phyloP scores from a whole-genome alignment of 2,888 invertebrate species.

The Branchellion lobata region DNA sequence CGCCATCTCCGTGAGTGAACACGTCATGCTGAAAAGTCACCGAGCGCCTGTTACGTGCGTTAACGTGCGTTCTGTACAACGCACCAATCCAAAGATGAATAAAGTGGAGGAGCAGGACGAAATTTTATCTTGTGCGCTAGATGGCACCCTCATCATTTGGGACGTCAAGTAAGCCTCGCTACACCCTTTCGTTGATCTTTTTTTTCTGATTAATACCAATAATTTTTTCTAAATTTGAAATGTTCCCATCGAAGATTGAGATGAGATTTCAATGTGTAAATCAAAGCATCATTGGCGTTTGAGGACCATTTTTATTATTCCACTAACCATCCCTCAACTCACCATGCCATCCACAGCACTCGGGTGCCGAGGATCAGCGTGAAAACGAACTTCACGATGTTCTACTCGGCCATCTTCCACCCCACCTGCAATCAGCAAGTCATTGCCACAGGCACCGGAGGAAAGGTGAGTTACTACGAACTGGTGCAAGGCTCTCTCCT shows the following conservation, averaged over 20 bases:
- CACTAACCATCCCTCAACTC: too few species aligned
- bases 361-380: slow-evolving; percentile 74
- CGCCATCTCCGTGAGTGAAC: slow-evolving; percentile 58
- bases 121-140: slow-evolving; percentile 83
- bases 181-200: too few species aligned
- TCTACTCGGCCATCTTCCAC: slow-evolving; percentile 60
- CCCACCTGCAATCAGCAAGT: slow-evolving; percentile 71
- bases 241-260: too few species aligned
- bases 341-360: too few species aligned
- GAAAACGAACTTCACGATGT: slow-evolving; percentile 72
- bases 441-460: slow-evolving; percentile 82
- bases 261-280: too few species aligned
- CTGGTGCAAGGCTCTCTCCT: slow-evolving; percentile 74
- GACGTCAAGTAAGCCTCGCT: slow-evolving; percentile 67
- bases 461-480: slow-evolving; percentile 83
- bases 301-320: too few species aligned
- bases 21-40: slow-evolving; percentile 80
- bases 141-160: slow-evolving; percentile 92
- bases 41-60: slow-evolving; percentile 82
- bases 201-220: too few species aligned
- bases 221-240: too few species aligned
- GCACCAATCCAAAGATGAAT: slow-evolving; percentile 67
- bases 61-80: slow-evolving; percentile 74
- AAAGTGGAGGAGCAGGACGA: slow-evolving; percentile 70
- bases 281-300: too few species aligned